Conservation (phyloP, 2,113 vertebrate genomes). For the Alethe diademata region DNA sequence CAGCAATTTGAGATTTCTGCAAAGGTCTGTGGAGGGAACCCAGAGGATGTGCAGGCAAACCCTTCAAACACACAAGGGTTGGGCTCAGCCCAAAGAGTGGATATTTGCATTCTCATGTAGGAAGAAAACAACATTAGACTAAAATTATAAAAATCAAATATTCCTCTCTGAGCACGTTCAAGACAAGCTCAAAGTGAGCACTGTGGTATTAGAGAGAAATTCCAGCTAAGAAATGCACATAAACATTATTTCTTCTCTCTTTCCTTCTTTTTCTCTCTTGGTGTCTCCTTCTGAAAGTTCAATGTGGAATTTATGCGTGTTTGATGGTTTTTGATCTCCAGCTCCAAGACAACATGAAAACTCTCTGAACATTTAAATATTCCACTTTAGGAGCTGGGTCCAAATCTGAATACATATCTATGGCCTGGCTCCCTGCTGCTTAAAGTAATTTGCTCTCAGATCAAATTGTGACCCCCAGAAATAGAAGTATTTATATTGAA, state of each 20-base stretch:
- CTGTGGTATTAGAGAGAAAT: neutral
- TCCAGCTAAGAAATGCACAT: neutral
- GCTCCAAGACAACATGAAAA: neutral
- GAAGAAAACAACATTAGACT: neutral
- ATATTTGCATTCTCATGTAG: neutral
- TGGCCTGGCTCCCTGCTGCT: neutral
- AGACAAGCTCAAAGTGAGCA: neutral
- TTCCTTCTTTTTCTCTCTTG: neutral
- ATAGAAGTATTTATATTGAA: constrained; percentile 7
- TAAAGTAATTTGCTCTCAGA: constrained; percentile 31
- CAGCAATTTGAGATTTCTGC: neutral
- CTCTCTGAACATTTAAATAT: neutral
- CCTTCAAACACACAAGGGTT: accelerated
- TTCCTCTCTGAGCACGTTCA: neutral
- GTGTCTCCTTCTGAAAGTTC: neutral
- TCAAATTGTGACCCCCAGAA: constrained; percentile 29
- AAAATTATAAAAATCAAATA: neutral
- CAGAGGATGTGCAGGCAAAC: neutral
- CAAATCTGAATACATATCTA: neutral
- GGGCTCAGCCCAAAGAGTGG: neutral
- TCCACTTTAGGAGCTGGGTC: neutral
- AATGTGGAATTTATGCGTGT: neutral
- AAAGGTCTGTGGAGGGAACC: neutral
- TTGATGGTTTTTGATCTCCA: neutral
- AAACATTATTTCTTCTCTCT: neutral